A percentile compares a stretch with the other conserved stretches of the same genome.
phyloP scores from a whole-genome alignment of 2,888 invertebrate species.

The Galerucella nymphaeae region DNA sequence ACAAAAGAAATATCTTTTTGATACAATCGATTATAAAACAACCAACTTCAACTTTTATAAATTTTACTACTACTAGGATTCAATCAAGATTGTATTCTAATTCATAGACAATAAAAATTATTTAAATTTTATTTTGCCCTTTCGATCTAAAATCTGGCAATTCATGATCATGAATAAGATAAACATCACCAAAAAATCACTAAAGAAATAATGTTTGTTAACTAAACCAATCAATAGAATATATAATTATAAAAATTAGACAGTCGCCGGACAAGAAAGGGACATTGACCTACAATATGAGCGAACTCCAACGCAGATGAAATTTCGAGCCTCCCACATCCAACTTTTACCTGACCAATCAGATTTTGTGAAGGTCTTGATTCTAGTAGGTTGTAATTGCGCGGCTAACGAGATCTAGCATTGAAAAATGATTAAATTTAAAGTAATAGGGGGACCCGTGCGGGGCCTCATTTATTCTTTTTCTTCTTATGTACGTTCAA shows the following conservation, averaged over 20 bases:
- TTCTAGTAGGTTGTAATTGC: slow-evolving; percentile 55
- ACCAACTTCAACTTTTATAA: too few relatives aligned
- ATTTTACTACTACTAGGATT: too few relatives aligned
- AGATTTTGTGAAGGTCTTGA: slow-evolving; percentile 58
- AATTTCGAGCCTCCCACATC: slow-evolving; percentile 55
- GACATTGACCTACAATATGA: slow-evolving; percentile 60
- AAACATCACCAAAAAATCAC: background rate
- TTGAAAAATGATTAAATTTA: slow-evolving; percentile 47
- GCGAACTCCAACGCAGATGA: slow-evolving; percentile 58
- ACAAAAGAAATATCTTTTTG: too few relatives aligned
- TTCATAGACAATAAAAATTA: too few relatives aligned
- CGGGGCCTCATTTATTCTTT: slow-evolving; percentile 6
- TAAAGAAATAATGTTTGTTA: background rate
- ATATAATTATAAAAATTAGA: slow-evolving; percentile 42
- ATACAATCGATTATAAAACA: too few relatives aligned
- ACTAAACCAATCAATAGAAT: slow-evolving; percentile 17
- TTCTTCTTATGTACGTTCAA: slow-evolving; percentile 5
- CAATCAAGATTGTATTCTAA: too few relatives aligned
- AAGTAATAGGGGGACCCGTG: slow-evolving; percentile 37
- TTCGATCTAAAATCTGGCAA: background rate
- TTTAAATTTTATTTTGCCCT: too few relatives aligned
- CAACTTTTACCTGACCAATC: slow-evolving; percentile 57
- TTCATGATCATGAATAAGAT: background rate
- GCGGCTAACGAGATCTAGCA: slow-evolving; percentile 52
- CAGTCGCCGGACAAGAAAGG: slow-evolving; percentile 43